Evolutionary conservation across 30 jellyfish, hydroid and myxozoan genomes (phyloP).

Genomic region (Hydractinia symbiolongicarpus): DNA sequence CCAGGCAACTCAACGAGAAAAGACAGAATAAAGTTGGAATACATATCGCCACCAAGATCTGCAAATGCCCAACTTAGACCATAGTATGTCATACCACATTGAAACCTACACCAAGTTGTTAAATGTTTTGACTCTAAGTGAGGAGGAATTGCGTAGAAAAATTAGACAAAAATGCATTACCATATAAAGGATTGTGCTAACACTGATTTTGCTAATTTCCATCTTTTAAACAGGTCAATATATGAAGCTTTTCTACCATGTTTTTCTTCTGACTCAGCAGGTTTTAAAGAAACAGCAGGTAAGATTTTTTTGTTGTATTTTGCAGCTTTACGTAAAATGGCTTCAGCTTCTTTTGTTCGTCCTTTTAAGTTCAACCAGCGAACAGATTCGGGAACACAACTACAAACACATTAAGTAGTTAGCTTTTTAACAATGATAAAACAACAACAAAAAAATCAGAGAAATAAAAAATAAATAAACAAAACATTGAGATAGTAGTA

Average conservation of each 20-base stretch:
- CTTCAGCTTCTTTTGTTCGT: conserved; percentile 25
- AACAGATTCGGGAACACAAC: conserved; percentile 64
- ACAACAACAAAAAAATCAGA: too few relatives aligned
- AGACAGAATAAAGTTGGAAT: conserved; percentile 7
- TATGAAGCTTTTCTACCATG: conserved; percentile 16
- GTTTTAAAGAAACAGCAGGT: neutral
- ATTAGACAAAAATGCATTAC: neutral
- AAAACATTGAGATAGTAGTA: too few relatives aligned
- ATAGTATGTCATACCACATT: conserved; percentile 19
- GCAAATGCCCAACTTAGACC: conserved; percentile 28
- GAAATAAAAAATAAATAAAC: too few relatives aligned
- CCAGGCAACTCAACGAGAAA: conserved; percentile 18
- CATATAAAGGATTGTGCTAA: conserved; percentile 23
- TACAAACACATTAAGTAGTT: neutral
- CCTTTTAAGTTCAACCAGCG: conserved; percentile 68
- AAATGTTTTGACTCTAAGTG: neutral
- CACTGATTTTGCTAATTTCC: neutral
- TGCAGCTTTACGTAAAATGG: conserved; percentile 38
- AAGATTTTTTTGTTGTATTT: conserved; percentile 17
- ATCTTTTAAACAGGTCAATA: conserved; percentile 17
- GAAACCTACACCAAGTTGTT: neutral
- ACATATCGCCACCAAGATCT: conserved; percentile 35
- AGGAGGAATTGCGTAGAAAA: too few relatives aligned
- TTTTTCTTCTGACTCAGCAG: neutral
- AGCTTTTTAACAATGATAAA: too few relatives aligned